A percentile compares a stretch with the other conserved stretches of the same genome.
phyloP scores from a whole-genome alignment of 1,140 invertebrate species.

The Drosophila bocki region DNA sequence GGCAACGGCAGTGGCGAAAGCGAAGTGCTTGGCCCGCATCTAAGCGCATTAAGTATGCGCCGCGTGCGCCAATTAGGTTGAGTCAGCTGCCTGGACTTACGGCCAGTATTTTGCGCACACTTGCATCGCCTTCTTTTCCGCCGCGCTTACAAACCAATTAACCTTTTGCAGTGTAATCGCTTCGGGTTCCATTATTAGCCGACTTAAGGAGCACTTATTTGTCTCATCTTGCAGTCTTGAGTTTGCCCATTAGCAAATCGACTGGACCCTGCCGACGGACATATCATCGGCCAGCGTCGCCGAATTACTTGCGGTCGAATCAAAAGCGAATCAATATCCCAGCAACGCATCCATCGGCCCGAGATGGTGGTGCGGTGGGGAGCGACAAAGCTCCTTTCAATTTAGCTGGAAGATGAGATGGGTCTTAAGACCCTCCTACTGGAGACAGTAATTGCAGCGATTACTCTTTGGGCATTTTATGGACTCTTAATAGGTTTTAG shows the following conservation, averaged over 20 bases:
- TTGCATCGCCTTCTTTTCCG: slow-evolving; percentile 28
- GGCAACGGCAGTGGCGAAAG: slow-evolving; percentile 21
- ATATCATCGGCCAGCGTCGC: slow-evolving; percentile 10
- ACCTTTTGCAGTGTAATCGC: slow-evolving; percentile 68
- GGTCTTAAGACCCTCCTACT: neutral
- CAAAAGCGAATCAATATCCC: slow-evolving; percentile 28
- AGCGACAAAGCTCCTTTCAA: slow-evolving; percentile 25
- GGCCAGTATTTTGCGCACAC: slow-evolving; percentile 33
- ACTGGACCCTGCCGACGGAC: slow-evolving; percentile 1
- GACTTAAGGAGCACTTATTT: slow-evolving; percentile 56
- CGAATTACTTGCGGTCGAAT: slow-evolving; percentile 23
- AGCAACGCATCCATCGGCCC: slow-evolving; percentile 5
- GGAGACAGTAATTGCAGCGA: slow-evolving; percentile 2
- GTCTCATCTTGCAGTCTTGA: slow-evolving; percentile 24
- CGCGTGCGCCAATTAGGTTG: slow-evolving; percentile 77
- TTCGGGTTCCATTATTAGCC: slow-evolving; percentile 45
- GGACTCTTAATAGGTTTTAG: neutral
- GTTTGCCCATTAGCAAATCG: slow-evolving; percentile 50
- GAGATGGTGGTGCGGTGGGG: neutral
- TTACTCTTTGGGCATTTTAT: slow-evolving; percentile 6
- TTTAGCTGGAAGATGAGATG: neutral
- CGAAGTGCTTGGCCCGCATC: slow-evolving; percentile 52
- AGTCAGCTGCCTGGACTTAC: slow-evolving; percentile 60
- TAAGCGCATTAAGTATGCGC: slow-evolving; percentile 82
- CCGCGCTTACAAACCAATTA: slow-evolving; percentile 74